Conservation (phyloP, 2,797 vertebrate genomes). For the Myotis vivesi region DNA sequence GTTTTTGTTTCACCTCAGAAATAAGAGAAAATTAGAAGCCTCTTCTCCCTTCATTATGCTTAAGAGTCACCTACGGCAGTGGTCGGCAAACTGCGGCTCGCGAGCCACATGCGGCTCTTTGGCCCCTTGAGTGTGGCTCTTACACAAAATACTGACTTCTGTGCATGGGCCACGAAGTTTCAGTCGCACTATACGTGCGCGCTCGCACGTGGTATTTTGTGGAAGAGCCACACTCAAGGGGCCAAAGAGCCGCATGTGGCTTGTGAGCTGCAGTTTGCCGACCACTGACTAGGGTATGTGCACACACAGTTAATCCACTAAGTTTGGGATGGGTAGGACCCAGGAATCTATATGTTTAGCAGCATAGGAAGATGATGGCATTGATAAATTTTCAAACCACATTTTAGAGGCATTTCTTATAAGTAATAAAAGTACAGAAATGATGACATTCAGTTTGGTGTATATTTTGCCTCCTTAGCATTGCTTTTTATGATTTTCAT, state of each 20-base stretch:
- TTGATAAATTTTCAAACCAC: background rate
- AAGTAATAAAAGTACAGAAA: background rate
- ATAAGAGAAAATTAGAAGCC: background rate
- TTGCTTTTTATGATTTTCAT: background rate
- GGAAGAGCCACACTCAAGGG: no score
- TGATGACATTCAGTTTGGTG: background rate
- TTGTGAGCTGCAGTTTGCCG: no score
- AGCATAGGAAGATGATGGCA: background rate
- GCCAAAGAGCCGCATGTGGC: no score
- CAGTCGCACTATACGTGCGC: no score
- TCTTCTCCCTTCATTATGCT: background rate
- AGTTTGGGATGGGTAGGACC: background rate
- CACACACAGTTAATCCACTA: background rate
- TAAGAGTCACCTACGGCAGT: background rate
- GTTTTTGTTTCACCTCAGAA: background rate
- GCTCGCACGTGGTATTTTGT: no score
- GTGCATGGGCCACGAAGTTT: no score
- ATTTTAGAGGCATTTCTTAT: background rate
- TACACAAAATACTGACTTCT: no score
- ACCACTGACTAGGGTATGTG: no score
- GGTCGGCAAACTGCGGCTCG: no score
- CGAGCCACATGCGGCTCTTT: no score
- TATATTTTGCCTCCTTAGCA: background rate
- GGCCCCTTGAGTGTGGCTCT: no score
- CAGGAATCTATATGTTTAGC: background rate